Evolutionary conservation across 2,888 invertebrate species (phyloP).

Genomic region (Petrolisthes manimaculis): DNA sequence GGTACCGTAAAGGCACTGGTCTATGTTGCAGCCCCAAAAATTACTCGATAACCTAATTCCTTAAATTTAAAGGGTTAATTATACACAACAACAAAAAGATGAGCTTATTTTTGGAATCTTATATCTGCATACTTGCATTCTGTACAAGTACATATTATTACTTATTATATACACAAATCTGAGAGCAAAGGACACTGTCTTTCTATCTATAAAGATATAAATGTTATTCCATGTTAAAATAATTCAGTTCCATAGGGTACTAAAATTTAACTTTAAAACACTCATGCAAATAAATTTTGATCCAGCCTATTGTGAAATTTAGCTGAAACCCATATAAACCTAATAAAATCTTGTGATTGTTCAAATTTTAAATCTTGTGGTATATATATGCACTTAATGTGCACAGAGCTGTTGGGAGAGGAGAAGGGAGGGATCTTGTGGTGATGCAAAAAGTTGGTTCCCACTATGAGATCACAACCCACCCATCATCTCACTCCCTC

Average conservation of each 20-base stretch:
- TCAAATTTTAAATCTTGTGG: too few relatives aligned
- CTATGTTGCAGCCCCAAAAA: neutral
- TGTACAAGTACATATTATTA: neutral
- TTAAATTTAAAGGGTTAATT: neutral
- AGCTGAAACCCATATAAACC: too few relatives aligned
- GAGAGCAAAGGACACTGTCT: neutral
- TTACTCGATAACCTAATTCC: neutral
- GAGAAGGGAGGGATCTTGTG: neutral
- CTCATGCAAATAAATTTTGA: too few relatives aligned
- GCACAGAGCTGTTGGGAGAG: neutral
- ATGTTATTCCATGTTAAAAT: too few relatives aligned
- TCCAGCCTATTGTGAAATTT: too few relatives aligned
- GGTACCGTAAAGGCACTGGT: neutral
- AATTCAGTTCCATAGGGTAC: too few relatives aligned
- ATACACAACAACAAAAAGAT: neutral
- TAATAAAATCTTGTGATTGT: too few relatives aligned
- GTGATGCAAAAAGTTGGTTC: neutral
- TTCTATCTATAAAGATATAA: neutral
- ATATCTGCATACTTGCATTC: constrained; percentile 6
- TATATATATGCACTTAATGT: too few relatives aligned
- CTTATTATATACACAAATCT: constrained; percentile 9
- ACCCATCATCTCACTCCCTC: neutral
- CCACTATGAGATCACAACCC: neutral
- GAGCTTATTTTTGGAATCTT: neutral
- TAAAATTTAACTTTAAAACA: too few relatives aligned